Evolutionary conservation across 2,113 vertebrate species (phyloP).

Genomic region (Aspidoscelis tigris): DNA sequence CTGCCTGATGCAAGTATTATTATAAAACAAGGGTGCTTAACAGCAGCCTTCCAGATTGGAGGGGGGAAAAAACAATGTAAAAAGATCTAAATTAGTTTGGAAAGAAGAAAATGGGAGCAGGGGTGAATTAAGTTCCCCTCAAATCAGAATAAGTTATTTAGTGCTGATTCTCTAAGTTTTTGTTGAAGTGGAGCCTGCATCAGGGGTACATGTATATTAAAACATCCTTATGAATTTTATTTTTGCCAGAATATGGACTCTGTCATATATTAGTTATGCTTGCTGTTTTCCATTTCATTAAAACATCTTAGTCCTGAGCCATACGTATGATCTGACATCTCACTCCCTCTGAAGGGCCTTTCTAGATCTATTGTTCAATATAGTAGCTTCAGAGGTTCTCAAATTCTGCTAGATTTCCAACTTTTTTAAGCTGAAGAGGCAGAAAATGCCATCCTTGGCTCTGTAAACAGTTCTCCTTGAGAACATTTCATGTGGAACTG

Average conservation of each 20-base stretch:
- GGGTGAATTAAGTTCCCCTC: no score
- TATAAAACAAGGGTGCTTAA: no score
- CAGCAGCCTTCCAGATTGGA: no score
- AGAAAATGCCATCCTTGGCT: neutral
- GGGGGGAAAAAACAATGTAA: no score
- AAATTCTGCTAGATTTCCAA: neutral
- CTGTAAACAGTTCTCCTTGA: neutral
- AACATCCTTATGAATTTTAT: neutral
- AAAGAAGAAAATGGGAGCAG: neutral
- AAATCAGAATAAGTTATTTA: neutral
- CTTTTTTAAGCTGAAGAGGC: neutral
- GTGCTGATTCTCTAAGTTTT: neutral
- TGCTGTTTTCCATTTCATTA: slow-evolving; percentile 2
- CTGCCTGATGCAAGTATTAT: no score
- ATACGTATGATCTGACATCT: neutral
- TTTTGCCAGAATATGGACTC: neutral
- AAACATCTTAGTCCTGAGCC: neutral
- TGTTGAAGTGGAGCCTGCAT: neutral
- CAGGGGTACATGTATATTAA: slow-evolving; percentile 7
- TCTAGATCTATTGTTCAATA: neutral
- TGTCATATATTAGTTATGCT: slow-evolving; percentile 11
- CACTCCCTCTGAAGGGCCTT: neutral
- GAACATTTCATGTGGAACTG: neutral
- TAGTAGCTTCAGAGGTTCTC: neutral
- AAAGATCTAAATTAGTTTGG: neutral